Base-by-base conservation (phyloP, 2,113 vertebrate species). In the Hippocampus abdominalis region DNA sequence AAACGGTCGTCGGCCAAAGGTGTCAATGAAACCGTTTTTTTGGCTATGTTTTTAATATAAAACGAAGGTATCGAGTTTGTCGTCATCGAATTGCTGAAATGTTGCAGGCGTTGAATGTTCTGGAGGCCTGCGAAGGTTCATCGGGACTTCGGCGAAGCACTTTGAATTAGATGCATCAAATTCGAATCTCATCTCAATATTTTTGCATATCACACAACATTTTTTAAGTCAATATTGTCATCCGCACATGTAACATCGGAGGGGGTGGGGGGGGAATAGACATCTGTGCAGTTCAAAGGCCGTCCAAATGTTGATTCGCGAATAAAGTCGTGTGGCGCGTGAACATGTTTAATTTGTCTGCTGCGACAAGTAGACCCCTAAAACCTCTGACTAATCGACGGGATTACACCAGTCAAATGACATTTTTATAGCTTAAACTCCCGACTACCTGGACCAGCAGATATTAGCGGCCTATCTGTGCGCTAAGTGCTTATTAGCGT, bases 351-450 rank as follows among this genome's bases (percentile, higher is more conserved):
- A 64, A 64, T 64, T 64, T 64, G 63, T 25, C 40, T 64, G 40
- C 23, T 27, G 25, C 63, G 63, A 83, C 74, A 87, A 86, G 74
- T 63, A 71, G 75, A 86, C 81, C 83, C 57, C 70, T 86, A 84
- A 90, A 90, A 90, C 82, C 88, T 90, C 79, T 73, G 59, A 82
- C 89, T 91, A 92, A 92, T 88, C 91, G 89, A 86, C 82, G 78
- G 90, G 91, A 92, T 92, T 92, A 92, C 86, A 83, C 72, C 87
- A 84, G 57, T 77, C 75, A 91, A 91, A 88, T 90, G 86, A 87
- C 88, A 89, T 85, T 87, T 90, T 90, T 91, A 88, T 84, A 73
- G 83, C 84, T 86, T 81, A 86, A 88, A 88, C 80, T 85, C 80
- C 80, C 25, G 79, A 88, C 85, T 86, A 87, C 85, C 85, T 86